These are phyloP conservation scores for Brachionus sp. DNA, from an alignment of 1,140 invertebrate species.

Conservation along the genomic window DNA sequence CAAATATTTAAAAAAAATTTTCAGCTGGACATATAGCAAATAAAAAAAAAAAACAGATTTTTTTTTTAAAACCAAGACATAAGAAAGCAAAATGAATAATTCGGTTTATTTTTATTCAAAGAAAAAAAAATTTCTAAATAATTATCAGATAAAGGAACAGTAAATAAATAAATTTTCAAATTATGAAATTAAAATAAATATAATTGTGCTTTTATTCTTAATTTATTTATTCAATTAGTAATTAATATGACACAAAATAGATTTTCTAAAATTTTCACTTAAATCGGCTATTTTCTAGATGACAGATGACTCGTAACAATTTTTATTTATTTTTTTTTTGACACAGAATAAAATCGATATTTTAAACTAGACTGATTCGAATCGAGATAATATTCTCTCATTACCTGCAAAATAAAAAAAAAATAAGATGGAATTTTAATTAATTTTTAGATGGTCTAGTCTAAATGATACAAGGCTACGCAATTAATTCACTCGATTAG, in stretches of 20 bases:
- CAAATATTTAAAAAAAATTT: too few species aligned
- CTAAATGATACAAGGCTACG: not conserved
- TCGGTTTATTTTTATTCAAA: too few species aligned
- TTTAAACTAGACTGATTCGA: not conserved
- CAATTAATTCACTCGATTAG: not conserved
- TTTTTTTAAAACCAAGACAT: too few species aligned
- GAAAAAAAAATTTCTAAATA: too few species aligned
- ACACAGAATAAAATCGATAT: not conserved
- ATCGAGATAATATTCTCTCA: constrained; percentile 3
- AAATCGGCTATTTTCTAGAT: not conserved
- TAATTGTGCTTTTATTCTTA: not conserved
- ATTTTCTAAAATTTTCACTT: not conserved
- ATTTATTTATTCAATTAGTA: not conserved
- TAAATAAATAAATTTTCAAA: too few species aligned
- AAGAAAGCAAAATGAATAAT: too few species aligned
- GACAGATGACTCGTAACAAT: not conserved
- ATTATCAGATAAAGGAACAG: too few species aligned
- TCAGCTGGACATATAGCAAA: too few species aligned
- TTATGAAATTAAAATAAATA: too few species aligned
- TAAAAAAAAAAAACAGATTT: too few species aligned
- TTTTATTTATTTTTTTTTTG: not conserved
- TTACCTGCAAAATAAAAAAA: not conserved
- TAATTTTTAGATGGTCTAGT: not conserved
- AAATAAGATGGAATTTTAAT: not conserved
- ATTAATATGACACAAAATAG: not conserved